phyloP scores from a whole-genome alignment of 1,140 invertebrate species.

The Pristionchus pacificus region DNA sequence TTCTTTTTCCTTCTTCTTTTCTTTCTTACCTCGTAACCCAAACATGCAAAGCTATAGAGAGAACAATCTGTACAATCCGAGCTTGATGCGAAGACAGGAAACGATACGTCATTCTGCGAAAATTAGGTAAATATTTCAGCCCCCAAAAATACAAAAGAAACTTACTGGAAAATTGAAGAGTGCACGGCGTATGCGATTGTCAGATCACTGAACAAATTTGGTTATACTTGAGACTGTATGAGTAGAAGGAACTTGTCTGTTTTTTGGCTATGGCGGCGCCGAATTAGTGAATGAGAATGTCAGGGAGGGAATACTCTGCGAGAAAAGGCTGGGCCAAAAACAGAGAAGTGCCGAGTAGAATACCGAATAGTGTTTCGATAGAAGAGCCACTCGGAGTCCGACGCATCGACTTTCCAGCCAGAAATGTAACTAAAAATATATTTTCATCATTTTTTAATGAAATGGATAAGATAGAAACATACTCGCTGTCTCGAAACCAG shows the following conservation, averaged over 20 bases:
- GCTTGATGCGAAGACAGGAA: conserved; percentile 1
- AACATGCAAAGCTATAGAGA: conserved; percentile 15
- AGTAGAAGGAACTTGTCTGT: conserved; percentile 1
- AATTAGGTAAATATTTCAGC: neutral
- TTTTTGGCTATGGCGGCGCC: conserved; percentile 2
- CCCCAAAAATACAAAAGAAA: too few species aligned
- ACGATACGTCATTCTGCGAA: neutral
- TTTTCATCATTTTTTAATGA: neutral
- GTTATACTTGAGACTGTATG: neutral
- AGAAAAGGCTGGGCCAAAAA: too few species aligned
- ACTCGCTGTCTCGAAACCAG: conserved; percentile 32
- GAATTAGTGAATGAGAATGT: too few species aligned
- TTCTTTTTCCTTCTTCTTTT: neutral
- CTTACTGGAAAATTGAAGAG: too few species aligned
- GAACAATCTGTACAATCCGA: neutral
- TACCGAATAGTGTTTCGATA: conserved; percentile 19
- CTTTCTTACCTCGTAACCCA: conserved; percentile 20
- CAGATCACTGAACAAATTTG: conserved; percentile 1
- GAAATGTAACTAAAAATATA: conserved; percentile 24
- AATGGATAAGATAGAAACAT: neutral
- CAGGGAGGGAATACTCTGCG: too few species aligned
- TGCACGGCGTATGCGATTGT: conserved; percentile 1
- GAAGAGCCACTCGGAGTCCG: conserved; percentile 30
- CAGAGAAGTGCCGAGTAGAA: neutral
- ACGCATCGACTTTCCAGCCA: conserved; percentile 21